These are phyloP conservation scores for Atta colombica DNA, from an alignment of 1,140 invertebrate species.

Conservation along the genomic window DNA sequence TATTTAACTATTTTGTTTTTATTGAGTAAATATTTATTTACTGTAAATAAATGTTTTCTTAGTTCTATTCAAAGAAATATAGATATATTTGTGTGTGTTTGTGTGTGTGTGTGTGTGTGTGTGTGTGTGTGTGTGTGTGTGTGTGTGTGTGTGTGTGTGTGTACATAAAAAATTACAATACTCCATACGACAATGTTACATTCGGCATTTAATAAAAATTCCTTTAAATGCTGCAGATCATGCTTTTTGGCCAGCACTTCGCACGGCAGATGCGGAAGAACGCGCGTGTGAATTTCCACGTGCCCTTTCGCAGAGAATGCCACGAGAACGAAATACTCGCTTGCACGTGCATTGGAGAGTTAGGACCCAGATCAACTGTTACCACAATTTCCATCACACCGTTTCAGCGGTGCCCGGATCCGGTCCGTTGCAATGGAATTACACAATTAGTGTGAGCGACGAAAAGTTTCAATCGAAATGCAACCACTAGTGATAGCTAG, in stretches of 20 bases:
- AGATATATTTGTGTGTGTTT: too few species aligned
- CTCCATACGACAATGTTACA: neutral
- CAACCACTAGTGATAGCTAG: neutral
- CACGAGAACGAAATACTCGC: slow-evolving; percentile 21
- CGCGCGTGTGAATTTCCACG: slow-evolving; percentile 36
- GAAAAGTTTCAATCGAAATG: slow-evolving; percentile 44
- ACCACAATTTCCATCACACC: slow-evolving; percentile 38
- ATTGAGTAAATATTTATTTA: too few species aligned
- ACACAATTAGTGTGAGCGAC: slow-evolving; percentile 40
- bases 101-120: too few species aligned
- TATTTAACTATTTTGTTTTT: too few species aligned
- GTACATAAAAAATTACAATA: neutral
- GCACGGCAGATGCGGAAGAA: slow-evolving; percentile 29
- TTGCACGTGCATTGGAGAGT: slow-evolving; percentile 3
- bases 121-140: too few species aligned
- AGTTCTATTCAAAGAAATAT: too few species aligned
- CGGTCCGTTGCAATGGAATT: slow-evolving; percentile 28
- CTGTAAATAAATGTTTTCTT: too few species aligned
- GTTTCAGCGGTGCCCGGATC: neutral
- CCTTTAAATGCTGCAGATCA: neutral
- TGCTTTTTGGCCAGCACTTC: neutral
- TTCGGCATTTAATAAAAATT: neutral
- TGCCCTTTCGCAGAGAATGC: slow-evolving; percentile 62
- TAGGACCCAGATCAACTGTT: neutral
- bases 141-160: too few species aligned